Evolutionary conservation across 2,888 invertebrate species (phyloP).

Genomic region (Conops quadrifasciatus): DNA sequence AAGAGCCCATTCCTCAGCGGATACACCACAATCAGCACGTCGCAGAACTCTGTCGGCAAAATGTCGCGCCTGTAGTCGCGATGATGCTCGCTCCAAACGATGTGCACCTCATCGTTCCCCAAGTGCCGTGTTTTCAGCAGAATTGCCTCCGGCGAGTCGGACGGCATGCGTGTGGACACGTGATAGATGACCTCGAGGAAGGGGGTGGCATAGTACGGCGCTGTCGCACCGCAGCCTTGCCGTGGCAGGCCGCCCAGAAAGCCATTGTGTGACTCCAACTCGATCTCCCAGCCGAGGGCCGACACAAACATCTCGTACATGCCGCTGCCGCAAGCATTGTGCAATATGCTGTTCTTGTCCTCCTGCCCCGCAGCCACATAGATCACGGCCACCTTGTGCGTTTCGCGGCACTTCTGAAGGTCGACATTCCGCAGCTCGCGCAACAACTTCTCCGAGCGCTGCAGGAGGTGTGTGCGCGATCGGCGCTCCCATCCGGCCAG

Average conservation of each 20-base stretch:
- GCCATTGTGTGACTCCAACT: slow-evolving; percentile 92
- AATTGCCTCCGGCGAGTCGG: slow-evolving; percentile 85
- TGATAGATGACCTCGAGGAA: slow-evolving; percentile 94
- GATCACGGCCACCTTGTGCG: slow-evolving; percentile 96
- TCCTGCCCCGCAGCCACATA: slow-evolving; percentile 98
- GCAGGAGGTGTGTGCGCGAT: slow-evolving; percentile 82
- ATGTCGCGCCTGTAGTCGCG: slow-evolving; percentile 95
- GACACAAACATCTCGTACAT: slow-evolving; percentile 88
- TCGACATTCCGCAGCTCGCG: slow-evolving; percentile 93
- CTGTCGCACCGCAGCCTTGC: slow-evolving; percentile 89
- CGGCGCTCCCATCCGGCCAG: slow-evolving; percentile 90
- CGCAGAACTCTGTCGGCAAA: slow-evolving; percentile 98
- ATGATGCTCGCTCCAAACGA: slow-evolving; percentile 98
- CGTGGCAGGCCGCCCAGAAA: slow-evolving; percentile 93
- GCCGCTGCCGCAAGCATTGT: slow-evolving; percentile 90
- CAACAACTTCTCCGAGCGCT: slow-evolving; percentile 87
- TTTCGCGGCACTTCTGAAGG: slow-evolving; percentile 88
- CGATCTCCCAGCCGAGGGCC: slow-evolving; percentile 77
- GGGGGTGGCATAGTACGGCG: slow-evolving; percentile 94
- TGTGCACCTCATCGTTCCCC: slow-evolving; percentile 98
- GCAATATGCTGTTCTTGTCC: slow-evolving; percentile 88
- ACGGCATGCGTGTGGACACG: slow-evolving; percentile 96
- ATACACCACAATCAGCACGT: slow-evolving; percentile 96
- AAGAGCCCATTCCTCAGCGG: slow-evolving; percentile 87
- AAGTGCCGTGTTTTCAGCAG: slow-evolving; percentile 93